phyloP scores from a whole-genome alignment of 2,888 invertebrate genomes.

The Hydroisotoma schaefferi region DNA sequence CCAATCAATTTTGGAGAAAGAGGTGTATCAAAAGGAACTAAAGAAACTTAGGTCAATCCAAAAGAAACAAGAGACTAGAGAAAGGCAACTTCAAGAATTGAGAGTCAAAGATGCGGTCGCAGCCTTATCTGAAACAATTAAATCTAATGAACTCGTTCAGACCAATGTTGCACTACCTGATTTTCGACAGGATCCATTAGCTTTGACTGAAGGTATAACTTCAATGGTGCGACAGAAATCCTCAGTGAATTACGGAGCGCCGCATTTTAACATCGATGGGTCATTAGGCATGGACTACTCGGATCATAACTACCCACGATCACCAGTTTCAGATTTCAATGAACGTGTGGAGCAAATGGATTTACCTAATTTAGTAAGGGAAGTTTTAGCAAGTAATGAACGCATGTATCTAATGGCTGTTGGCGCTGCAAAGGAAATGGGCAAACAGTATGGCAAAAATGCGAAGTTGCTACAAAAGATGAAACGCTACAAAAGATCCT shows the following conservation, averaged over 20 bases:
- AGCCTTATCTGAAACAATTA: constrained; percentile 10
- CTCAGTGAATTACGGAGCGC: constrained; percentile 19
- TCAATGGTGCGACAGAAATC: neutral
- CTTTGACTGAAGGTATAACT: constrained; percentile 14
- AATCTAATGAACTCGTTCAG: constrained; percentile 19
- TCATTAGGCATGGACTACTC: constrained; percentile 12
- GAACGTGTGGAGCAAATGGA: constrained; percentile 18
- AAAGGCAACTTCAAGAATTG: constrained; percentile 5
- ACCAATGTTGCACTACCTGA: constrained; percentile 27
- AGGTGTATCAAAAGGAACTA: constrained; percentile 32
- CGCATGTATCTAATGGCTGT: constrained; percentile 32
- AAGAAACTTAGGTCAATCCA: constrained; percentile 18
- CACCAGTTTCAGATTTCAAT: constrained; percentile 14
- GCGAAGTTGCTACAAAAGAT: constrained; percentile 9
- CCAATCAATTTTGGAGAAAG: constrained; percentile 25
- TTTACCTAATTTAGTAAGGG: constrained; percentile 29
- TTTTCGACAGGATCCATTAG: constrained; percentile 22
- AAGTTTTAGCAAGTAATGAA: constrained; percentile 33
- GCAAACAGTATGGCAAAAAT: constrained; percentile 16
- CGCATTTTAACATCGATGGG: constrained; percentile 24
- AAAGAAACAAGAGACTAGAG: constrained; percentile 10
- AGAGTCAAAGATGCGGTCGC: constrained; percentile 12
- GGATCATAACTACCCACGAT: neutral
- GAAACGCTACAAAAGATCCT: no score
- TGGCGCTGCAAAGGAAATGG: constrained; percentile 26